A percentile compares a stretch with the other conserved stretches of the same genome.
phyloP scores from a whole-genome alignment of 2,797 vertebrate genomes.

The Melanotaenia trifasciata region DNA sequence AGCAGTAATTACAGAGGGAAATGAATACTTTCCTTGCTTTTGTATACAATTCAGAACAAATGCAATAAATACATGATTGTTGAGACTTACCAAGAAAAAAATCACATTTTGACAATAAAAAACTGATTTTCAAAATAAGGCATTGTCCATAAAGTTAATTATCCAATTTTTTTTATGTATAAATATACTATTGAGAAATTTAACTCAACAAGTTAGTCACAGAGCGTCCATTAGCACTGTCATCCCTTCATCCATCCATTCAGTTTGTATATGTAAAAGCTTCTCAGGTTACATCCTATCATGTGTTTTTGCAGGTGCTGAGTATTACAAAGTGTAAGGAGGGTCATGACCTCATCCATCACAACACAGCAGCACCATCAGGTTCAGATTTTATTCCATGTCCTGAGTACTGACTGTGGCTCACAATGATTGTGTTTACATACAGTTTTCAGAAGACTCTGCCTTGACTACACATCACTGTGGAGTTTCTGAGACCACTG shows the following conservation, averaged over 20 bases:
- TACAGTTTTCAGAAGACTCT: neutral
- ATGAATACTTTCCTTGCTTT: no score
- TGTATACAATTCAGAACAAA: no score
- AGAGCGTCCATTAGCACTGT: constrained; percentile 9
- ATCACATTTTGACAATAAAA: neutral
- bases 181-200: neutral
- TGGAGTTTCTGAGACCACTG: neutral
- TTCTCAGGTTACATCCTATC: constrained; percentile 57
- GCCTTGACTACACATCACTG: neutral
- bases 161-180: neutral
- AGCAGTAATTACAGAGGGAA: no score
- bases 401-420: neutral
- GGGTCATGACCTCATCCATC: constrained; percentile 54
- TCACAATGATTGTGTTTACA: neutral
- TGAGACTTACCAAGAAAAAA: neutral
- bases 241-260: constrained; percentile 20
- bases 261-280: constrained; percentile 6
- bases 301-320: constrained; percentile 75
- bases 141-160: neutral
- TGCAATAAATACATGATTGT: no score
- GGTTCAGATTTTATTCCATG: constrained; percentile 41
- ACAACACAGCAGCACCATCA: constrained; percentile 2
- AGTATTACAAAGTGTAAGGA: constrained; percentile 62
- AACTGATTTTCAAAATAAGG: neutral
- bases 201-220: neutral